A percentile compares a stretch with the other conserved stretches of the same genome.
These are phyloP conservation scores for Cephalophus harveyi DNA, from an alignment of 2,113 vertebrate genomes.

Conservation along the genomic window DNA sequence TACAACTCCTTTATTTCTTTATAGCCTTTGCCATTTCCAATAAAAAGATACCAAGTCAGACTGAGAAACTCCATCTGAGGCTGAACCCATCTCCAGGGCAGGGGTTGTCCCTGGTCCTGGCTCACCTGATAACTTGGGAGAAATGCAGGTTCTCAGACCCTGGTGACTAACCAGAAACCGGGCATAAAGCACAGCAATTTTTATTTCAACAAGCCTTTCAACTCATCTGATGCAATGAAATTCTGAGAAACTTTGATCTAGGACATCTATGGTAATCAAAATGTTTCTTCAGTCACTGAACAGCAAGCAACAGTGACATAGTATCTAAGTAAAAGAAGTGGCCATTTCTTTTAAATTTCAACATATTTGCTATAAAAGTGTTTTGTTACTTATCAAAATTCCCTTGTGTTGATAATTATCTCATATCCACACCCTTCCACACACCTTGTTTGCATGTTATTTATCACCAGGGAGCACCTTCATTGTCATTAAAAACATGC, in stretches of 20 bases:
- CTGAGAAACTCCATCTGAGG: not conserved
- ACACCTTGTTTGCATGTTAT: not conserved
- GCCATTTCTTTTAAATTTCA: not conserved
- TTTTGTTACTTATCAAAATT: not conserved
- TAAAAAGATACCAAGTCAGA: not conserved
- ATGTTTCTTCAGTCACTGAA: not conserved
- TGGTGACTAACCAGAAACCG: not conserved
- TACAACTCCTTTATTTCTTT: not conserved
- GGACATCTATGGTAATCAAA: not conserved
- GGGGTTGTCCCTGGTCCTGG: not conserved
- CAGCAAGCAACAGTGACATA: not conserved
- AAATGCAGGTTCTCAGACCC: too few relatives aligned
- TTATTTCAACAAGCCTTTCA: not conserved
- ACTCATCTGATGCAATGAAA: not conserved
- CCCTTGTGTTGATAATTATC: not conserved
- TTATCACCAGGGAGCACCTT: not conserved
- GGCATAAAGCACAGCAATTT: not conserved
- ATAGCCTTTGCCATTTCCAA: not conserved
- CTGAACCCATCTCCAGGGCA: not conserved
- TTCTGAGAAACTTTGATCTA: not conserved
- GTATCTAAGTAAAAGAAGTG: not conserved
- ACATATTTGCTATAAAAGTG: not conserved
- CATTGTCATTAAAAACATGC: not conserved
- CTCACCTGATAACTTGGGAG: not conserved
- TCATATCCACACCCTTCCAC: not conserved